Conservation (phyloP, 2,888 invertebrate species). For the Mesorhabditis sp. region DNA sequence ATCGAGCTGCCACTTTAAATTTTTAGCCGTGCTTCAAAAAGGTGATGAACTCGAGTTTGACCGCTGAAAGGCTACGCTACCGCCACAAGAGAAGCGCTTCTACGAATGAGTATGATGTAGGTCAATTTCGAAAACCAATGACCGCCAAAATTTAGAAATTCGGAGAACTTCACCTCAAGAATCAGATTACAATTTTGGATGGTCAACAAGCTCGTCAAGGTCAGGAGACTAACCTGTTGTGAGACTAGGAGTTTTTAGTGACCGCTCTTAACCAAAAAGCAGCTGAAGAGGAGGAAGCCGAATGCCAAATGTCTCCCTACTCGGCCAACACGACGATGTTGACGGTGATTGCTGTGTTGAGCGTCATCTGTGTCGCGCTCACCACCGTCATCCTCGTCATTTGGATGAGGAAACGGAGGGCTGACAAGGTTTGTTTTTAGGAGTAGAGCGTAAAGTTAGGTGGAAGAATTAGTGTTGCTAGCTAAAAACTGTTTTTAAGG, state of each 20-base stretch:
- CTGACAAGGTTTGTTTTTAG: not conserved
- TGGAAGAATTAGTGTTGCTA: too few relatives aligned
- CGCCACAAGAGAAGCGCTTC: slow-evolving; percentile 26
- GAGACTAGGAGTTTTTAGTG: not conserved
- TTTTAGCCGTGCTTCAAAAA: slow-evolving; percentile 40
- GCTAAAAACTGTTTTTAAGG: too few relatives aligned
- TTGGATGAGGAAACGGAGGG: not conserved
- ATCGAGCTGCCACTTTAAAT: not conserved
- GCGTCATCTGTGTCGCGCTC: not conserved
- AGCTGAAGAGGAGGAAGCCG: not conserved
- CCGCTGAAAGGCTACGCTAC: slow-evolving; percentile 36
- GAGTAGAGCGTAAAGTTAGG: too few relatives aligned
- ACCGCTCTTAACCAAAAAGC: not conserved
- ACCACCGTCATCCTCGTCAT: not conserved
- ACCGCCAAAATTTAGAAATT: too few relatives aligned
- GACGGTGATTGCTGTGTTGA: not conserved
- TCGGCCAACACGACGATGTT: slow-evolving; percentile 2
- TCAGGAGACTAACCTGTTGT: too few relatives aligned
- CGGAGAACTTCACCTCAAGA: not conserved
- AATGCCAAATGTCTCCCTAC: not conserved
- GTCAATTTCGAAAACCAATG: too few relatives aligned
- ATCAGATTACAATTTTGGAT: not conserved
- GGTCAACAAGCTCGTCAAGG: not conserved
- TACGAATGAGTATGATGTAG: not conserved
- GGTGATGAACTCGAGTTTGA: slow-evolving; percentile 35